A percentile compares a stretch with the other conserved stretches of the same genome.
phyloP scores from a whole-genome alignment of 2,113 vertebrate genomes.

The Fulmarus glacialis region DNA sequence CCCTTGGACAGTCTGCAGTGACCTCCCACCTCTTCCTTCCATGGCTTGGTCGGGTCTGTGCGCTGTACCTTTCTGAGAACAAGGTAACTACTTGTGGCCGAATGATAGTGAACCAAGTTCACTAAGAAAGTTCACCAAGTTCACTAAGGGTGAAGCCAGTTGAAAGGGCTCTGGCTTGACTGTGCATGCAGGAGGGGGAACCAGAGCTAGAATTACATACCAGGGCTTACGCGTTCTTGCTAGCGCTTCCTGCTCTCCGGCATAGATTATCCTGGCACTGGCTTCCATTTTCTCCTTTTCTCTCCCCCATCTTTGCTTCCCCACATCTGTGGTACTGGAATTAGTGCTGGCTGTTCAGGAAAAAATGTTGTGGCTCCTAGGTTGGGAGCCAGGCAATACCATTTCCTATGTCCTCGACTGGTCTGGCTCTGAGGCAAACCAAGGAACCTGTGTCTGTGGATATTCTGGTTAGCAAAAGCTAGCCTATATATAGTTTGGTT shows the following conservation, averaged over 20 bases:
- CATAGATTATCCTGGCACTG: not conserved
- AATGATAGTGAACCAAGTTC: not conserved
- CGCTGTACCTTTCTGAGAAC: not conserved
- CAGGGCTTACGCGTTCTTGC: fast-evolving
- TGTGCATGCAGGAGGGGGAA: not conserved
- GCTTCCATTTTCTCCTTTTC: not conserved
- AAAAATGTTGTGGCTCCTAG: conserved; percentile 36
- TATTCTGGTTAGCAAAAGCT: not conserved
- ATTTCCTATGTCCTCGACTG: conserved; percentile 15
- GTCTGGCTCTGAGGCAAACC: conserved; percentile 39
- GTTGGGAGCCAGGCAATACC: not conserved
- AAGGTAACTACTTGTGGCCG: fast-evolving
- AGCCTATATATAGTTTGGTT: conserved; percentile 44
- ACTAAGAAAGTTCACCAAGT: not conserved
- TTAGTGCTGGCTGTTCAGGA: conserved; percentile 24
- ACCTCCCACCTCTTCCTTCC: not conserved
- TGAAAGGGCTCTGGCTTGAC: not conserved
- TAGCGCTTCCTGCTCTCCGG: not conserved
- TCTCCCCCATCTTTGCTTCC: not conserved
- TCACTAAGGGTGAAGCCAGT: not conserved
- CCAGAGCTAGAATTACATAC: not conserved
- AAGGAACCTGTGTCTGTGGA: conserved; percentile 58
- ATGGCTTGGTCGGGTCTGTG: fast-evolving
- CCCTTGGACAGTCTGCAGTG: not conserved
- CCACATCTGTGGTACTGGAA: not conserved